Evolutionary conservation across 92 coral and sea anemone species (phyloP), one percentile per base, ranked within the genome.

Genomic region (Epizoanthus ramosus): DNA sequence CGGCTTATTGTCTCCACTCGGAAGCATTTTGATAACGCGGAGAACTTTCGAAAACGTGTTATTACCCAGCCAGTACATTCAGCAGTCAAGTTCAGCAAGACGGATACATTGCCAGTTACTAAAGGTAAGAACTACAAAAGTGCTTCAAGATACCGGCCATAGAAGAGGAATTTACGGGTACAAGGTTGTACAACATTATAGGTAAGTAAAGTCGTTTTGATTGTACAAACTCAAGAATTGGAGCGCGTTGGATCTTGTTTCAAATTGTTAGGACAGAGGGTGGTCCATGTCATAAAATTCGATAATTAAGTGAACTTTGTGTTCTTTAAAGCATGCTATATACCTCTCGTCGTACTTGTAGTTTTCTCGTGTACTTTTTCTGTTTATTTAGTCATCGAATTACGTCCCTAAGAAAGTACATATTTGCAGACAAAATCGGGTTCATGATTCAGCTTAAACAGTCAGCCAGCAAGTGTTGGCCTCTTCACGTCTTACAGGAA

Each of bases 311-410:
- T 77, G 37, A 23, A 17, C 14, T 15, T 33, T 43, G 10, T n/a
- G 21, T 77, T 41, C 57, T 23, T 43, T 37, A 12, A 13, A n/a
- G 58, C 41, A 39, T 4, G 23, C 9, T 24, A 37, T 25, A 9
- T 7, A 13, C 5, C 45, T 35, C 12, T 60, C 53, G 12, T 14
- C 19, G 35, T 2, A 60, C 58, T 43, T 39, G 47, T 41, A 19
- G 70, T 28, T 52, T 60, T 14, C 60, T 79, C 37, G 25, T 86
- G 68, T 45, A 35, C 80, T 75, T 70, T 50, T 83, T 59, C 71
- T 82, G 88, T 87, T 89, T 89, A 87, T 87, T 88, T 87, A 81
- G 92, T 83, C 77, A 86, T 89, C 92, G 87, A 89, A 87, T 73
- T 86, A 86, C 76, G 85, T 74, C 80, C 79, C 63, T 67, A 82